Evolutionary conservation across 2,888 invertebrate species (phyloP).

Genomic region (Melolontha melolontha): DNA sequence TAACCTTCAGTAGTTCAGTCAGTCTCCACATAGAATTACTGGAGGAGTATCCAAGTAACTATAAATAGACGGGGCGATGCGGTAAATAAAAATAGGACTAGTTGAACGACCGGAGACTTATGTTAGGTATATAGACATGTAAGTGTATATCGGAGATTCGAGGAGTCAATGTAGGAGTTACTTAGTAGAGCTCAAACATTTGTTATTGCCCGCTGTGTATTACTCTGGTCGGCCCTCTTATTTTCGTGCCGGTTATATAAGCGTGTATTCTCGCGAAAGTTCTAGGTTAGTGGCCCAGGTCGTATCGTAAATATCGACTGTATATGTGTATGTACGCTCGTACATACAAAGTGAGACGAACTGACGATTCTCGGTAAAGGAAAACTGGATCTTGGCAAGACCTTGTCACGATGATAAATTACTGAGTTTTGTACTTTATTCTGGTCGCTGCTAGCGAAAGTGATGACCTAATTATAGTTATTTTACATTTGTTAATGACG

Average conservation of each 20-base stretch:
- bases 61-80: slow-evolving; percentile 35
- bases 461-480: slow-evolving; percentile 26
- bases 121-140: not conserved
- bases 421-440: slow-evolving; percentile 6
- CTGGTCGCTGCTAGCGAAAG: slow-evolving; percentile 14
- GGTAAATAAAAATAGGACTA: slow-evolving; percentile 36
- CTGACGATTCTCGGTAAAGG: slow-evolving; percentile 13
- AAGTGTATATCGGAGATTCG: slow-evolving; percentile 11
- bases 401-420: slow-evolving; percentile 30
- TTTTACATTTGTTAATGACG: too few species aligned
- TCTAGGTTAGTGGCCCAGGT: slow-evolving; percentile 36
- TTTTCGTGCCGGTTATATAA: slow-evolving; percentile 33
- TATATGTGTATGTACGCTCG: not conserved
- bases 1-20: slow-evolving; percentile 25
- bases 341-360: slow-evolving; percentile 16
- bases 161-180: too few species aligned
- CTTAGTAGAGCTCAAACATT: slow-evolving; percentile 9
- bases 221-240: slow-evolving; percentile 2
- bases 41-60: slow-evolving; percentile 26
- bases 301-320: not conserved
- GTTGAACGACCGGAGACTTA: slow-evolving; percentile 25
- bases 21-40: slow-evolving; percentile 14
- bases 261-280: slow-evolving; percentile 32
- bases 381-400: slow-evolving; percentile 12
- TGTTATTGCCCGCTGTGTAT: slow-evolving; percentile 28